Base-by-base conservation (phyloP, 2,888 invertebrate genomes). In the Campoplex nolae region DNA sequence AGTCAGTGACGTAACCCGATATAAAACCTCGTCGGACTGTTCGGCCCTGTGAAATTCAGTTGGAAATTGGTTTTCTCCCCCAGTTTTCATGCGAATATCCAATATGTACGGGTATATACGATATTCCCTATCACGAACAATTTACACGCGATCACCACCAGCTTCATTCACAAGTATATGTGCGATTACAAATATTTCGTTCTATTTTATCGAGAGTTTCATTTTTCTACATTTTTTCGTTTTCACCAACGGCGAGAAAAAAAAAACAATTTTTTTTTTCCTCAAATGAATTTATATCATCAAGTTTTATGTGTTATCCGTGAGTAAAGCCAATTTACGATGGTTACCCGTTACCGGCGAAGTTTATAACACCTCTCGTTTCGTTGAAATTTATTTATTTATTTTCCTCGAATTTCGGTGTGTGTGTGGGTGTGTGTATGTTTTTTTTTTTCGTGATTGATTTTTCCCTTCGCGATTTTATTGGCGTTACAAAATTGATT, bases 1-100 rank as follows among this genome's bases (percentile, higher is more conserved):
- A 48, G 81, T 78, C 84, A 82, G 77, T 87, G 81, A 87, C 54
- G 81, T 84, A 81, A 78, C 77, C 81, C 84, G 84, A 84, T 84
- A 84, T 54, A 48, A 68, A 62, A 23, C 54, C 84, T 62, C 73
- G 77, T 18, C 76, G 68, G 83, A 62, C 70, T 83, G 71, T 68
- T 76, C 78, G 78, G 28, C 58, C 62, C 56, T 73, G 74, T 32
- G 79, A 84, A 80, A 77, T 74, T 78, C 84, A 54, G 51, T 56
- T 87, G 77, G 77, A 82, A 87, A 87, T 87, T 81, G 74, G 71
- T 82, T 71, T 76, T 80, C 75, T 76, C 67, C 62, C 67, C 58
- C 42, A n/a, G 70, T 62, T 81, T 67, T 81, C 73, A 77, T 62
- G 62, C 77, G 48, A 32, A 74, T 78, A 51, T 70, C 68, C n/a